Evolutionary conservation across 2,797 vertebrate species (phyloP), one percentile per base, ranked within the genome.

Genomic region (Notolepis coatsorum): DNA sequence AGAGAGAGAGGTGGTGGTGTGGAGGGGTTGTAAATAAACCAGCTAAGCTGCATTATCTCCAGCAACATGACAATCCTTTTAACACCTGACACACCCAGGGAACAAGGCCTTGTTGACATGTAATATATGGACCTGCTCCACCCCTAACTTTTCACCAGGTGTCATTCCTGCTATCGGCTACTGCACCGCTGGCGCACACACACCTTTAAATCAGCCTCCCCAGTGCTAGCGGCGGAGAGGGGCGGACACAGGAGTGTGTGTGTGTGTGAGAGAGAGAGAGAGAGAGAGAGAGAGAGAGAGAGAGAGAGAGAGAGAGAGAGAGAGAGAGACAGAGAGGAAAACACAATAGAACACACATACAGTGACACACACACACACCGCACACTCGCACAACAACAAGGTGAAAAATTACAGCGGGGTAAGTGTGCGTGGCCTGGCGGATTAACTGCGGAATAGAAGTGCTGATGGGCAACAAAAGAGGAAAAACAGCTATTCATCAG

Each of bases 401-500:
- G 86, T 90, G 83, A 90, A 85, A 88, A 89, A 88, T 88, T 81
- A 84, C 88, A 88, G 84, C 33, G 25, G n/a, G 65, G 73, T 64
- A 77, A 77, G 75, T 55, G 73, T 69, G 50, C 65, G 62, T 73
- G 89, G 90, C 81, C 49, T 13, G 82, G 86, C 74, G 92, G 93
- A 95, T 94, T 94, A 96, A 94, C 86, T 88, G 92, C 89, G 55
- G 87, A 89, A 81, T 93, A 92, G 95, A 95, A 93, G 61, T 94
- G 95, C 95, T 94, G 96, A 96, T 95, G 94, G 91, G 85, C 77
- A 80, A 90, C 75, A 93, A 92, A 93, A 91, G 91, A 86, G 84
- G 89, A 91, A 84, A 82, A 71, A 91, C 87, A 83, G 85, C 88
- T 61, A 95, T 95, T 93, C 91, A 94, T 94, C 93, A 94, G 81